phyloP scores from a whole-genome alignment of 2,113 vertebrate species.

The Rattus rattus region DNA sequence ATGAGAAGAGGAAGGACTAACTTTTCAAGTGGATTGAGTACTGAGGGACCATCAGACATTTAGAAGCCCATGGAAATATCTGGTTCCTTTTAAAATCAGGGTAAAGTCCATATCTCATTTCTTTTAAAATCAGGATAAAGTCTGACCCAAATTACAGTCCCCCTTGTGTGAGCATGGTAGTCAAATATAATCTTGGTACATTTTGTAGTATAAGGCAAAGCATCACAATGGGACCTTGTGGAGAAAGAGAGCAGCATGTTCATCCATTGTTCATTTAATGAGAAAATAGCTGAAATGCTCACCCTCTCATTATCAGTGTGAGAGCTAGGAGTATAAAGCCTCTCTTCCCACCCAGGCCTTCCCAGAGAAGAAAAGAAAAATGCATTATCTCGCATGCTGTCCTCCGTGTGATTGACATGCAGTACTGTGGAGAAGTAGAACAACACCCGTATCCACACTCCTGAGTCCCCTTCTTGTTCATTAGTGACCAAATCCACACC shows the following conservation, averaged over 20 bases:
- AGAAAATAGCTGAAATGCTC: background rate
- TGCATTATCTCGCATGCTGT: background rate
- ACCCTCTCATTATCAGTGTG: background rate
- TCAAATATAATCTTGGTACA: slow-evolving; percentile 12
- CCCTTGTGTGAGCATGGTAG: background rate
- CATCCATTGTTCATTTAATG: background rate
- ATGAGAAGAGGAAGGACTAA: too few species aligned
- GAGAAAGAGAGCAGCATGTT: background rate
- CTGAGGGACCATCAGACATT: background rate
- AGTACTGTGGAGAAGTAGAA: slow-evolving; percentile 14
- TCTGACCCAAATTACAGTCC: background rate
- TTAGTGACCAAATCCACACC: background rate
- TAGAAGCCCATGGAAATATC: background rate
- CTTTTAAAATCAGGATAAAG: slow-evolving; percentile 39
- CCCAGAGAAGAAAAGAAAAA: background rate
- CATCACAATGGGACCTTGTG: background rate
- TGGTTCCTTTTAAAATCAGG: slow-evolving; percentile 27
- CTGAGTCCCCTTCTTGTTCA: background rate
- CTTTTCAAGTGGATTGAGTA: background rate
- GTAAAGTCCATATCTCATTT: background rate
- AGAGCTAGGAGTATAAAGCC: background rate
- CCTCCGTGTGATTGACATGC: background rate
- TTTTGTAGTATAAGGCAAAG: background rate
- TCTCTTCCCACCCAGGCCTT: background rate
- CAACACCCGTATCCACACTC: background rate